phyloP scores from a whole-genome alignment of 2,797 vertebrate genomes.

The Aphelocoma californica region DNA sequence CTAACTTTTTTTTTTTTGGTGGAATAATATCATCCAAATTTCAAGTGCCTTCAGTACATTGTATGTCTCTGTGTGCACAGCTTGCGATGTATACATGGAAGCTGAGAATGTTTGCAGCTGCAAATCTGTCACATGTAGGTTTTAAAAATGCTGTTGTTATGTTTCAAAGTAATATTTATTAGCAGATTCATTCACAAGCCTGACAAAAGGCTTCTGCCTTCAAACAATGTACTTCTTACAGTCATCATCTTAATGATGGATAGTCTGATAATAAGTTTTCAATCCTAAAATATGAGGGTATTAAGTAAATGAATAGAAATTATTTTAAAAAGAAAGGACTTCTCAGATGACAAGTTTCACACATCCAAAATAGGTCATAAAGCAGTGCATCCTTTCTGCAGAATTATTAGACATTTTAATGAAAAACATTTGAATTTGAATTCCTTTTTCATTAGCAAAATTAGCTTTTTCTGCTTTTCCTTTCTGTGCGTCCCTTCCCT shows the following conservation, averaged over 20 bases:
- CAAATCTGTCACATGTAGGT: neutral
- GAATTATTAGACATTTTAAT: neutral
- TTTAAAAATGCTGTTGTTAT: neutral
- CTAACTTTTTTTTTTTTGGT: neutral
- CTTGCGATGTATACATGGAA: neutral
- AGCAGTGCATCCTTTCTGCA: neutral
- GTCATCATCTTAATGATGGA: neutral
- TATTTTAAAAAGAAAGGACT: neutral
- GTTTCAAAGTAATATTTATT: neutral
- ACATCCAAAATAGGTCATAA: neutral
- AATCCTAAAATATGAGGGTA: neutral
- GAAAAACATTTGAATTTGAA: neutral
- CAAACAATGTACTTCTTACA: neutral
- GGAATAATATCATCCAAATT: neutral
- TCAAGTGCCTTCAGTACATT: neutral
- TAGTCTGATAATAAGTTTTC: neutral
- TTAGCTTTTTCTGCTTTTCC: neutral
- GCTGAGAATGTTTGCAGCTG: neutral
- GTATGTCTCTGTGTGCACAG: neutral
- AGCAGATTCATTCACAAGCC: neutral
- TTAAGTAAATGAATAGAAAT: neutral
- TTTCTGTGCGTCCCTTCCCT: neutral
- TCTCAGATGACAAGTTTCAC: neutral
- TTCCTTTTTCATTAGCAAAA: neutral
- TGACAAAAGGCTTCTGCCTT: neutral